These are phyloP conservation scores for Sitta europaea DNA, from an alignment of 2,113 vertebrate genomes.

Conservation along the genomic window DNA sequence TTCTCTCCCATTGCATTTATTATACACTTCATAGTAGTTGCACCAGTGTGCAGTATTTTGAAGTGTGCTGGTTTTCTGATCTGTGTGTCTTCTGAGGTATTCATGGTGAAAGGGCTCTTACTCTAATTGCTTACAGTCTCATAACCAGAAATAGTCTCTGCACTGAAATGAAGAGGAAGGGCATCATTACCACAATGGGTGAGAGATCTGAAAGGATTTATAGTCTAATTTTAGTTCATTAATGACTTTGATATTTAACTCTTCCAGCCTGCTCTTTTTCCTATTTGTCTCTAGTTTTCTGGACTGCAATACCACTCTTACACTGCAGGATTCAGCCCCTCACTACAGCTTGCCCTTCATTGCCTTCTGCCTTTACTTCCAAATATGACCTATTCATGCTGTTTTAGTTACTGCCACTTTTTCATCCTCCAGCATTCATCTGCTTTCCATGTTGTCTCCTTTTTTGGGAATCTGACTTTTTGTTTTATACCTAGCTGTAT, in stretches of 20 bases:
- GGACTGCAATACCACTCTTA: neutral
- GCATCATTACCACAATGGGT: neutral
- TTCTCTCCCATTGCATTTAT: neutral
- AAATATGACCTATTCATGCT: neutral
- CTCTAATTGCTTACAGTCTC: neutral
- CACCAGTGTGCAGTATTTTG: neutral
- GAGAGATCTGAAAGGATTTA: neutral
- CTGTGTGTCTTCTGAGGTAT: neutral
- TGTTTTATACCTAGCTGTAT: neutral
- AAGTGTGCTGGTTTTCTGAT: neutral
- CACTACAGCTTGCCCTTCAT: neutral
- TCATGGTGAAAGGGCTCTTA: neutral
- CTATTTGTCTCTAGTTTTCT: neutral
- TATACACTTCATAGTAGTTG: neutral
- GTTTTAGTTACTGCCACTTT: neutral
- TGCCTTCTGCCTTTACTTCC: neutral
- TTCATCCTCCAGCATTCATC: neutral
- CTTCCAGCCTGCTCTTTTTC: neutral
- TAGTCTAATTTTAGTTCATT: conserved; percentile 26
- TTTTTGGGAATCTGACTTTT: neutral
- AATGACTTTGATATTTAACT: conserved; percentile 8
- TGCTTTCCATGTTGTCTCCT: neutral
- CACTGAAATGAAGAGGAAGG: neutral
- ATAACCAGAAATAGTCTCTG: neutral
- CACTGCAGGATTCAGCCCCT: neutral